Percentiles rank a stretch among this genome's conserved stretches.
phyloP scores from a whole-genome alignment of 2,888 invertebrate genomes.

The Notocelia uddmanniana region DNA sequence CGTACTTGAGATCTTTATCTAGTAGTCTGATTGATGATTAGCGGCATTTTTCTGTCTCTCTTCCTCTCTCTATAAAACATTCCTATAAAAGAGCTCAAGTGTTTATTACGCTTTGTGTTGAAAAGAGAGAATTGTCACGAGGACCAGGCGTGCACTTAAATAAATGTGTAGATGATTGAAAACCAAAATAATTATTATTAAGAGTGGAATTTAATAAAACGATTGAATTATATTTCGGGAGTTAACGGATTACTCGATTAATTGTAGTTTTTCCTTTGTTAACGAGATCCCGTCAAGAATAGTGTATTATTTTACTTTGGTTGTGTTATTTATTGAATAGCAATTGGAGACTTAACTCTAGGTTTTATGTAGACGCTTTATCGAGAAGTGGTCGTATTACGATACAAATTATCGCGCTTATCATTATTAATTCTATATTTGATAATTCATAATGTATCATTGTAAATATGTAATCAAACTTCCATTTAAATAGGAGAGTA shows the following conservation, averaged over 20 bases:
- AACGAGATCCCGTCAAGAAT: constrained; percentile 61
- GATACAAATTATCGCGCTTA: constrained; percentile 58
- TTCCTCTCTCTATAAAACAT: constrained; percentile 54
- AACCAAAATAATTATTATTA: constrained; percentile 33
- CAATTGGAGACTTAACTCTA: constrained; percentile 75
- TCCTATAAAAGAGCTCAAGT: constrained; percentile 60
- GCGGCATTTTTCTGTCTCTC: constrained; percentile 58
- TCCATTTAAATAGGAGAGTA: constrained; percentile 82
- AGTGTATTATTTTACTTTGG: constrained; percentile 71
- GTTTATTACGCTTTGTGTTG: constrained; percentile 46
- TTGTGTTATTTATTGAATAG: constrained; percentile 69
- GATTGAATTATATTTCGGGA: constrained; percentile 30
- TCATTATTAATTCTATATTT: constrained; percentile 59
- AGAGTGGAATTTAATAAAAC: constrained; percentile 20
- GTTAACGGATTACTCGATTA: constrained; percentile 40
- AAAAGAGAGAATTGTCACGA: constrained; percentile 52
- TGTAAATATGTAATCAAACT: constrained; percentile 74
- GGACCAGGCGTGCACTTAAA: constrained; percentile 54
- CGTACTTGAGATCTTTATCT: constrained; percentile 44
- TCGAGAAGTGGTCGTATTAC: constrained; percentile 59
- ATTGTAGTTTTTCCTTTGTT: constrained; percentile 44
- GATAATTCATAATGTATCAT: constrained; percentile 62
- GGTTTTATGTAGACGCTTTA: constrained; percentile 67
- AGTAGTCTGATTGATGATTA: constrained; percentile 48
- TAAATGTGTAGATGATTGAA: constrained; percentile 34